Conservation (phyloP, 2,888 invertebrate genomes). For the Pasiphila rectangulata region DNA sequence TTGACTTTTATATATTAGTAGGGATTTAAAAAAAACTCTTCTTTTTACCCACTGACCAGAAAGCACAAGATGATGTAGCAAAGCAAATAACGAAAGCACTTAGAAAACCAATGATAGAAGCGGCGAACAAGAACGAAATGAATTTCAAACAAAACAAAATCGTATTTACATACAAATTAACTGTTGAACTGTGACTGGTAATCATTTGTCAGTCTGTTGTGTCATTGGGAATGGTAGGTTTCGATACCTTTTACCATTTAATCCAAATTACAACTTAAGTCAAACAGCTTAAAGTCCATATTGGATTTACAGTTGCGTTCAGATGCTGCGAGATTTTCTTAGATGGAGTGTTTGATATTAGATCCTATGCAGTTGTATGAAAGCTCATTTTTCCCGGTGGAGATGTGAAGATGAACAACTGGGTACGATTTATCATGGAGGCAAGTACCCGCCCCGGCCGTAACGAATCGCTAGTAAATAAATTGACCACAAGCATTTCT, state of each 20-base stretch:
- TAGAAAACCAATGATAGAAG: conserved; percentile 10
- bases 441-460: conserved; percentile 77
- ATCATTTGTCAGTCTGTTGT: conserved; percentile 73
- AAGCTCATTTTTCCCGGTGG: conserved; percentile 37
- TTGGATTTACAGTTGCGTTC: conserved; percentile 33
- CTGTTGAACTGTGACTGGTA: conserved; percentile 69
- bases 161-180: conserved; percentile 74
- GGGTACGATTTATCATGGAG: conserved; percentile 73
- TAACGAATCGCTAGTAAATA: conserved; percentile 78
- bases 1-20: conserved; percentile 6
- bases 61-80: too few relatives aligned
- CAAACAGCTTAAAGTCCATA: conserved; percentile 48
- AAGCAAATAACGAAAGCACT: background rate
- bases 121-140: conserved; percentile 35
- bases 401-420: conserved; percentile 59
- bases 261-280: conserved; percentile 44
- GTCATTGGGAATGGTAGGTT: conserved; percentile 64
- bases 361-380: conserved; percentile 35
- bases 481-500: conserved; percentile 76
- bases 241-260: conserved; percentile 30
- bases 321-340: conserved; percentile 10
- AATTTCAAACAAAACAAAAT: conserved; percentile 43
- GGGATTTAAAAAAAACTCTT: too few relatives aligned
- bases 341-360: conserved; percentile 31
- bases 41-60: too few relatives aligned